Base-by-base conservation (phyloP, 2,113 vertebrate species). In the Mesembrinibis cayennensis region DNA sequence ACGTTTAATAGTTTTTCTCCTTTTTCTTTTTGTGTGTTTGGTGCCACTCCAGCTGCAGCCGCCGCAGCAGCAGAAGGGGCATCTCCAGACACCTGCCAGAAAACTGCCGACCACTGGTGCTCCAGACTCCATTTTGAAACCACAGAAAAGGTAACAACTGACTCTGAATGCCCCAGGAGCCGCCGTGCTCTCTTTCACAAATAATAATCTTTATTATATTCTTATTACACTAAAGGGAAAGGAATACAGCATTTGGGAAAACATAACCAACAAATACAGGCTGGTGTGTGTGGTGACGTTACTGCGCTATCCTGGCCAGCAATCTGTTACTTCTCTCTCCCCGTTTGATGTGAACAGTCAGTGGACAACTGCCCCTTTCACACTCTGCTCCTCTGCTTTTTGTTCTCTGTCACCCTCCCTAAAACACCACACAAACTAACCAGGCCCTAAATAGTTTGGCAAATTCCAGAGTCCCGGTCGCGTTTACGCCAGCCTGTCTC, bases 101-200 rank as follows among this genome's bases (percentile, higher is more conserved):
- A 53, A 62, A 12, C 19, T 8, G 9, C 13, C 0, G 1, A 42
- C 20, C 26, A 1, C 20, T 8, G 6, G 25, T 17, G 34, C 77
- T 61, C 0, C 2, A 11, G 32, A 16, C 38, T 38, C 69, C 70
- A n/a, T 71, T 84, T 44, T 34, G 71, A 63, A 88, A 65, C 29
- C 26, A 44, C 66, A 63, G 32, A 2, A 1, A 67, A 45, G 59
- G 8, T 44, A 69, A 89, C 38, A 47, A 63, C 65, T 10, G 17
- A 21, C 69, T 52, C 9, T 30, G 44, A 55, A 47, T 1, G 26
- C 49, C 25, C 30, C 6, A 16, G 38, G 23, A 80, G 40, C 66
- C 2, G 0, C 16, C 1, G 2, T 6, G 6, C 2, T 1, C 49
- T 42, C 40, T 63, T 50, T 38, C 40, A 42, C 59, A 69, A 86